Base-by-base conservation (phyloP, 30 jellyfish, hydroid and myxozoan species). In the Hydractinia echinata region DNA sequence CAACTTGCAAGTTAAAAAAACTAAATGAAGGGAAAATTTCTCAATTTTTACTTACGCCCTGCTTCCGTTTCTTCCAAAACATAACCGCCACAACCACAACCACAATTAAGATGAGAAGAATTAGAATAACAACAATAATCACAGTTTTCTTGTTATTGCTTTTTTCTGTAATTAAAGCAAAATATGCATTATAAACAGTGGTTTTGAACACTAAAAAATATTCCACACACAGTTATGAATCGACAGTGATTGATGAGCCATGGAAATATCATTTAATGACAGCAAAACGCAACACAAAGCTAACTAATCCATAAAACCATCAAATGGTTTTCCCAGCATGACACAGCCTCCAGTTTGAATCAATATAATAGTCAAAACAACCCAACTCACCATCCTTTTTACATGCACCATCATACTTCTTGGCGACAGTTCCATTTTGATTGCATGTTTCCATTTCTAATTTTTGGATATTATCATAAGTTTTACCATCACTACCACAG, bases 401-500 rank as follows among this genome's bases (percentile, higher is more conserved):
- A 4, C 74, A 64, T 13, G 19, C 74, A 7, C 74, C 74, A n/a
- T 64, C 39, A 51, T 64, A 51, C 39, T 7, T 51, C 39, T 64
- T 51, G 10, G 19, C 4, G 7, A 64, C 39, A 7, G 10, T 13
- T 13, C 7, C 7, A 51, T 64, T 64, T 13, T 51, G 51, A 1
- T 64, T 64, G 39, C 74, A 64, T 6, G 74, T 51, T 64, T 44
- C 39, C n/a, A n/a, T 51, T 64, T 64, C 74, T 51, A 64, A 13
- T 7, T 64, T 13, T 64, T 64, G 4, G 39, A 64, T 64, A 51
- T 64, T 64, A 7, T 64, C 39, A 13, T 64, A 64, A 7, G 74
- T 64, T 64, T 64, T 64, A 64, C 74, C 5, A 64, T 64, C 74
- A n/a, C 51, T 64, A n/a, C 74, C 74, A 13, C 74, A 64, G 7